These are phyloP conservation scores for Prolemur simus DNA, from an alignment of 2,113 vertebrate genomes.

Conservation along the genomic window DNA sequence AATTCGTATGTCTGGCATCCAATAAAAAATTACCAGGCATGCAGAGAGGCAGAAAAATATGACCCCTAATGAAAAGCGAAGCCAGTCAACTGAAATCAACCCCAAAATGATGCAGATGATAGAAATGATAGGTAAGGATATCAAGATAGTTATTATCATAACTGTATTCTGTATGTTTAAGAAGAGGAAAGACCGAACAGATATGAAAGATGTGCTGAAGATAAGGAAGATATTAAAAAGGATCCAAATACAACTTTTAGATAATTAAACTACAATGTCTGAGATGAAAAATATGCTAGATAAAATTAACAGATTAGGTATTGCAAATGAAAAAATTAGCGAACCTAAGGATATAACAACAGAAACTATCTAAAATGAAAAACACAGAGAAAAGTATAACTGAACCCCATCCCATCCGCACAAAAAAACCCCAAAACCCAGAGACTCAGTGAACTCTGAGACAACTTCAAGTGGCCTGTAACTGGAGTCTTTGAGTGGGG, in stretches of 20 bases:
- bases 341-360: background rate
- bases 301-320: background rate
- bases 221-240: background rate
- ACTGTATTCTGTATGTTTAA: background rate
- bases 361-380: slow-evolving; percentile 42
- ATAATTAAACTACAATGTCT: background rate
- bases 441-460: background rate
- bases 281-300: background rate
- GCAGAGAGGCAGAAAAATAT: slow-evolving; percentile 35
- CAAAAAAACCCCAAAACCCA: background rate
- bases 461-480: background rate
- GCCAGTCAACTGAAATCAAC: background rate
- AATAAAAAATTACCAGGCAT: slow-evolving; percentile 21
- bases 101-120: background rate
- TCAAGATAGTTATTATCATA: background rate
- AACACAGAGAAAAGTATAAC: background rate
- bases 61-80: slow-evolving; percentile 9
- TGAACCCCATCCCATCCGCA: background rate
- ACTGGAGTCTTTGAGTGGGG: background rate
- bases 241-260: background rate
- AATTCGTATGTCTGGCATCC: background rate
- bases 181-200: background rate
- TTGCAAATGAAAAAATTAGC: background rate
- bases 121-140: background rate
- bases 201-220: background rate